Evolutionary conservation across 2,113 vertebrate species (phyloP).

Genomic region (Calypte anna): DNA sequence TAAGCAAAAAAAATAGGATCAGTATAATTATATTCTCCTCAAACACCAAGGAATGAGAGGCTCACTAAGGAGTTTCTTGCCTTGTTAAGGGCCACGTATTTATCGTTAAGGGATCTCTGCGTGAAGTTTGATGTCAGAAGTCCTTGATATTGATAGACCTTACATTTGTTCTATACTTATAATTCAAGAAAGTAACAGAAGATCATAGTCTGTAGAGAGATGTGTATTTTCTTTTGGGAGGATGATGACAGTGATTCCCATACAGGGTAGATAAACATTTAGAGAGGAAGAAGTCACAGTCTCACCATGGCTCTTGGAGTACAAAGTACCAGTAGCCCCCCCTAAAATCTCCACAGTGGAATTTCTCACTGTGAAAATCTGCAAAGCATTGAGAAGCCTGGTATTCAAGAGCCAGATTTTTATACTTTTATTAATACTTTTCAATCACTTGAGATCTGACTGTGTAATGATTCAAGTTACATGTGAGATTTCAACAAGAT

Average conservation of each 20-base stretch:
- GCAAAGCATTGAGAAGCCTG: neutral
- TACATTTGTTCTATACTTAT: neutral
- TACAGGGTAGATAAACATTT: neutral
- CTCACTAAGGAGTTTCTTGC: neutral
- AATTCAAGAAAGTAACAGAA: neutral
- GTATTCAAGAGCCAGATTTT: neutral
- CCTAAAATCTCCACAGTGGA: neutral
- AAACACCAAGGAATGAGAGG: neutral
- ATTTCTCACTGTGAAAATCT: neutral
- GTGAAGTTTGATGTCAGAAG: neutral
- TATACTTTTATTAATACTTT: neutral
- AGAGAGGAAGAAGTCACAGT: neutral
- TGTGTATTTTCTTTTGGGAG: neutral
- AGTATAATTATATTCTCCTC: neutral
- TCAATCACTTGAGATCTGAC: neutral
- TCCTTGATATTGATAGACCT: neutral
- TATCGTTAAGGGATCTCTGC: neutral
- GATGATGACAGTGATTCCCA: neutral
- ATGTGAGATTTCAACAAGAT: neutral
- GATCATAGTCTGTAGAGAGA: neutral
- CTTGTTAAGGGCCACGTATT: neutral
- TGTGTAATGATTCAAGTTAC: neutral
- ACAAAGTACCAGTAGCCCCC: neutral
- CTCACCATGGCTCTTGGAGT: neutral
- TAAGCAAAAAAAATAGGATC: neutral